phyloP scores from a whole-genome alignment of 2,797 vertebrate genomes.

The Huso huso region DNA sequence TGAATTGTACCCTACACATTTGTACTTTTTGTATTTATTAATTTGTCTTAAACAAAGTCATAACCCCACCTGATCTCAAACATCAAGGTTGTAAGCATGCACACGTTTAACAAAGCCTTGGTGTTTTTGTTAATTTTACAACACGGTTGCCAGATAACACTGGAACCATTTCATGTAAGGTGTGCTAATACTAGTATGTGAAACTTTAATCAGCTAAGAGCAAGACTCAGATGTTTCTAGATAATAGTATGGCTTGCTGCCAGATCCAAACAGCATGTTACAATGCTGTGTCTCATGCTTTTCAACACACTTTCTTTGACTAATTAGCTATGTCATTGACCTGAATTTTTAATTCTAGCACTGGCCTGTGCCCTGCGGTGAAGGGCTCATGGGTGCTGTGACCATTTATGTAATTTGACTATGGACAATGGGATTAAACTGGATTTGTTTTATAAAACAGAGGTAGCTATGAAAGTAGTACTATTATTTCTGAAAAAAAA shows the following conservation, averaged over 20 bases:
- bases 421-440: no score
- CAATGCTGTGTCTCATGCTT: not conserved
- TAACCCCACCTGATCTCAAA: no score
- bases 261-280: not conserved
- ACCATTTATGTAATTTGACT: no score
- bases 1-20: no score
- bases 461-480: no score
- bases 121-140: no score
- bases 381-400: no score
- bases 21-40: no score
- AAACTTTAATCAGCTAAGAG: conserved; percentile 5
- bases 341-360: not conserved
- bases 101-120: not conserved
- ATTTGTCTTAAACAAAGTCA: no score
- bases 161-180: not conserved
- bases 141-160: not conserved
- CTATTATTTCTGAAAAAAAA: no score
- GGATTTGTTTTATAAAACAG: no score
- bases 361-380: not conserved
- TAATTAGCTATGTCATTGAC: not conserved
- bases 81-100: not conserved
- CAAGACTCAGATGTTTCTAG: not conserved
- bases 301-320: not conserved
- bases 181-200: not conserved
- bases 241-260: not conserved